Percentiles rank a stretch among this genome's conserved stretches.
Conservation (phyloP, 2,113 vertebrate species). For the Cynocephalus volans region DNA sequence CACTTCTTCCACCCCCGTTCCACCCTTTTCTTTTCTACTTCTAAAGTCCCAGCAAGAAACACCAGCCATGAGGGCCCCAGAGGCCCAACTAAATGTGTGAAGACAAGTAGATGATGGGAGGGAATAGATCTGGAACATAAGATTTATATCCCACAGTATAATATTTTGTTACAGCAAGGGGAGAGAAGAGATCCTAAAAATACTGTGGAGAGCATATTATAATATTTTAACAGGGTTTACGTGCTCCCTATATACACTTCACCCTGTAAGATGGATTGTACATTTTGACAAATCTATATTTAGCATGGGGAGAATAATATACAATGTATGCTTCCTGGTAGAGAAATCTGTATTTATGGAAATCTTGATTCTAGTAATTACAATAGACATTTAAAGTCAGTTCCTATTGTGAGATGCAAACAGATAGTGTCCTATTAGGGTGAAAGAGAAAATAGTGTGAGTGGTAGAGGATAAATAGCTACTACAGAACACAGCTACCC, state of each 20-base stretch:
- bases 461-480: neutral
- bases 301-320: constrained; percentile 70
- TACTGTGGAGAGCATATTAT: constrained; percentile 52
- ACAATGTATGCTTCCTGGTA: constrained; percentile 54
- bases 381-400: constrained; percentile 74
- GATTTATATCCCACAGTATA: constrained; percentile 37
- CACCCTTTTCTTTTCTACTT: neutral
- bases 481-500: neutral
- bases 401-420: constrained; percentile 5
- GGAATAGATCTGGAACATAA: neutral
- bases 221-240: constrained; percentile 65
- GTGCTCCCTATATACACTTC: neutral
- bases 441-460: constrained; percentile 25
- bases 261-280: constrained; percentile 62
- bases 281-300: constrained; percentile 80
- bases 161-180: constrained; percentile 43
- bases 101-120: neutral
- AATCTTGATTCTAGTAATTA: constrained; percentile 69
- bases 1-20: no score
- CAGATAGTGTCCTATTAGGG: constrained; percentile 6
- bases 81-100: constrained; percentile 14
- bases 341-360: constrained; percentile 74
- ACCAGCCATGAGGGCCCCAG: neutral
- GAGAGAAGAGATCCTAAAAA: constrained; percentile 74
- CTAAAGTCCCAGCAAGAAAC: constrained; percentile 44